Evolutionary conservation across 1,140 invertebrate genomes (phyloP).

Genomic region (Holotrichia oblita): DNA sequence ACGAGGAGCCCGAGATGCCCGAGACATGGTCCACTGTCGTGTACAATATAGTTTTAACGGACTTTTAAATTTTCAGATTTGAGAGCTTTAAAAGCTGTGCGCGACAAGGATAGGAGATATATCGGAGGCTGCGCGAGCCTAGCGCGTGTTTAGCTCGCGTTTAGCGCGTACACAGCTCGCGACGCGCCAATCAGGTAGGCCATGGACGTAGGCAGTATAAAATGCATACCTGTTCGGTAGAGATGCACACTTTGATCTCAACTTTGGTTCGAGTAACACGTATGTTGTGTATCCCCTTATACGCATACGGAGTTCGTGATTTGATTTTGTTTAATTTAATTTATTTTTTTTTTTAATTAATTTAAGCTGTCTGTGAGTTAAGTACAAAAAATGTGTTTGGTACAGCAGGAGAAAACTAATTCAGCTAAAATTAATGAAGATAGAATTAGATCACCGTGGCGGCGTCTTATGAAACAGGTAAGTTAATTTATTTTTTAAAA

Average conservation of each 20-base stretch:
- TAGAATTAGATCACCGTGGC: slow-evolving; percentile 24
- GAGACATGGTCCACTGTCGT: neutral
- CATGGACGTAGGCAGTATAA: slow-evolving; percentile 45
- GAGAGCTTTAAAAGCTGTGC: slow-evolving; percentile 31
- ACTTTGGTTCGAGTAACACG: slow-evolving; percentile 31
- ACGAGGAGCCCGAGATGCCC: neutral
- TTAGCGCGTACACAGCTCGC: slow-evolving; percentile 43
- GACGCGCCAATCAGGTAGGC: slow-evolving; percentile 44
- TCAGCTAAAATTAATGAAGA: neutral
- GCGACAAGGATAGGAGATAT: neutral
- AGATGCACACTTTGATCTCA: slow-evolving; percentile 48
- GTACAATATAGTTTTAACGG: neutral
- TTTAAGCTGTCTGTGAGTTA: neutral
- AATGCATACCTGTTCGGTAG: slow-evolving; percentile 45
- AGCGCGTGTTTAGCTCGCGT: slow-evolving; percentile 54
- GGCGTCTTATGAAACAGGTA: slow-evolving; percentile 39
- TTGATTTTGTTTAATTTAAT: too few relatives aligned
- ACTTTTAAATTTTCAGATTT: slow-evolving; percentile 24
- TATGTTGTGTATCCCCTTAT: slow-evolving; percentile 36
- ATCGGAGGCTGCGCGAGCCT: slow-evolving; percentile 46
- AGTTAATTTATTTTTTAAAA: neutral
- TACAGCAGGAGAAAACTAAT: neutral
- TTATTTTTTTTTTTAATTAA: slow-evolving; percentile 22
- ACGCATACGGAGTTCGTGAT: neutral
- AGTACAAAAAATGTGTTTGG: slow-evolving; percentile 30